phyloP scores from a whole-genome alignment of 2,113 vertebrate genomes.

The Willisornis vidua region DNA sequence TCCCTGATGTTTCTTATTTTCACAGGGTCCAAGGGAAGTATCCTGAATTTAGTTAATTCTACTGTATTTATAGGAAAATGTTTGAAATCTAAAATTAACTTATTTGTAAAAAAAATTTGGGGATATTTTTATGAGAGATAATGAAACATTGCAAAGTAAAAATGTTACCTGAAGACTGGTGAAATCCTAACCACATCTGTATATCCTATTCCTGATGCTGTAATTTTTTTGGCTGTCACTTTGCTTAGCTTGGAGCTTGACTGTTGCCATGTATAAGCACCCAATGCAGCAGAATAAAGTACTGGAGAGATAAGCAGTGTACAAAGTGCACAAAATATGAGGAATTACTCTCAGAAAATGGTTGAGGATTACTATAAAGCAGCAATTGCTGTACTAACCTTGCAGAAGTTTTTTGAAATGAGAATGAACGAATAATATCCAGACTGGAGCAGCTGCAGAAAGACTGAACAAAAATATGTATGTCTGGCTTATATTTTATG shows the following conservation, averaged over 20 bases:
- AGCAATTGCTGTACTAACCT: neutral
- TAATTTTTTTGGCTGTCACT: neutral
- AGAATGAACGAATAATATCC: neutral
- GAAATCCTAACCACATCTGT: neutral
- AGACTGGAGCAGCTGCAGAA: neutral
- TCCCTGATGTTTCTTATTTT: neutral
- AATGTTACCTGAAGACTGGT: neutral
- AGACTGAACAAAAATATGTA: neutral
- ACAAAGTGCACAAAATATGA: neutral
- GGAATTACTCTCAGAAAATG: neutral
- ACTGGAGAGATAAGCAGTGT: neutral
- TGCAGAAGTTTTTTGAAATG: neutral
- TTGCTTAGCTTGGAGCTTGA: neutral
- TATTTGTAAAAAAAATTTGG: neutral
- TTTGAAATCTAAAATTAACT: neutral
- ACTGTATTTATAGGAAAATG: neutral
- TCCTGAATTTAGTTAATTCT: neutral
- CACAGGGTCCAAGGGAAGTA: neutral
- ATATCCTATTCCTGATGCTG: neutral
- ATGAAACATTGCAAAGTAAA: neutral
- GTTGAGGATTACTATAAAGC: neutral
- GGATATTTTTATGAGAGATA: neutral
- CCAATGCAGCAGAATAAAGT: neutral
- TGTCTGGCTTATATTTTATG: neutral
- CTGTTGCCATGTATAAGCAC: neutral